These are phyloP conservation scores for Tauraco hartlaubi DNA, from an alignment of 2,797 vertebrate genomes.

Conservation along the genomic window DNA sequence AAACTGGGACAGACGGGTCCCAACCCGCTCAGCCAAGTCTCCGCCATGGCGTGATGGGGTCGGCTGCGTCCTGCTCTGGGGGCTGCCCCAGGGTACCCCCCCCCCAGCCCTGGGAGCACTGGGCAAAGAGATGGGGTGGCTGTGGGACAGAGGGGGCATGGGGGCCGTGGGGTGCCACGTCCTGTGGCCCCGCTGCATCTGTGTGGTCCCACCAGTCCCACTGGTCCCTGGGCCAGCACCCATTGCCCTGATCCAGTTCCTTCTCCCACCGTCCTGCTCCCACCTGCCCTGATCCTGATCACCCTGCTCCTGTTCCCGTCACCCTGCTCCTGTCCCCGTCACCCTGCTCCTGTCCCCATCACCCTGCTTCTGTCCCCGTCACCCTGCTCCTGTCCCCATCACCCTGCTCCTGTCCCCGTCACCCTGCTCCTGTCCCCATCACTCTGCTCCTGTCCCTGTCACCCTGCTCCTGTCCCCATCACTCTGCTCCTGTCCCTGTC, in stretches of 20 bases:
- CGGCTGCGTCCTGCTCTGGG: fast-evolving
- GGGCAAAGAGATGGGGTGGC: not conserved
- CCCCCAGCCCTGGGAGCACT: not conserved
- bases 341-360: too few relatives aligned
- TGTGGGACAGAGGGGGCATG: fast-evolving
- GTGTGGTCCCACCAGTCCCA: not conserved
- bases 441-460: too few relatives aligned
- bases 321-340: too few relatives aligned
- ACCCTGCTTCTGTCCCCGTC: too few relatives aligned
- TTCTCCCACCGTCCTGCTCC: too few relatives aligned
- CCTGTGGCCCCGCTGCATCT: not conserved
- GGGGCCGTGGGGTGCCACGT: not conserved
- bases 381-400: too few relatives aligned
- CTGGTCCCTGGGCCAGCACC: too few relatives aligned
- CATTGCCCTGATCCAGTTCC: too few relatives aligned
- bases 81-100: not conserved
- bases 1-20: not conserved
- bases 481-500: too few relatives aligned
- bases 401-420: not conserved
- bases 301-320: too few relatives aligned
- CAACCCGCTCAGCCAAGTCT: not conserved
- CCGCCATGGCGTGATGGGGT: fast-evolving
- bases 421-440: too few relatives aligned
- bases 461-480: not conserved
- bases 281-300: too few relatives aligned